phyloP scores from a whole-genome alignment of 92 coral and sea anemone genomes.

The Bergia puertoricense region DNA sequence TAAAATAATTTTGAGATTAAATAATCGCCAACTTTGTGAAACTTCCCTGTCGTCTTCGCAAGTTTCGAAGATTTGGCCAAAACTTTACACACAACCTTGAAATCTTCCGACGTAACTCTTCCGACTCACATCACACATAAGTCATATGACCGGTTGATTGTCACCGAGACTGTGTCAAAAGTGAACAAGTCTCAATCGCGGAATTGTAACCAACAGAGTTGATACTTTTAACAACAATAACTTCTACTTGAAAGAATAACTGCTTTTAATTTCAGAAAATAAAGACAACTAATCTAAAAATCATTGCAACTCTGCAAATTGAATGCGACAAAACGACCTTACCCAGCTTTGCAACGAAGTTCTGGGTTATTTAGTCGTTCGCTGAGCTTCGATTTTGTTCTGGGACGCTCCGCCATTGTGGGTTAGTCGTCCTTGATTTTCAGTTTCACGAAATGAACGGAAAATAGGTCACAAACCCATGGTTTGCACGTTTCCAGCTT shows the following conservation, averaged over 20 bases:
- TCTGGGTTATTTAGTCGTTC: slow-evolving; percentile 87
- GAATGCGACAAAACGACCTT: slow-evolving; percentile 4
- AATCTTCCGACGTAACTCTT: too few relatives aligned
- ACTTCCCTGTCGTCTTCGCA: background rate
- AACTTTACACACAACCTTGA: too few relatives aligned
- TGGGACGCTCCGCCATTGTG: slow-evolving; percentile 75
- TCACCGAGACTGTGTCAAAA: background rate
- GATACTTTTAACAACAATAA: background rate
- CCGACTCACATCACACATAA: background rate
- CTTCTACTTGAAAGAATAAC: background rate
- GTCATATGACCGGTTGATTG: background rate
- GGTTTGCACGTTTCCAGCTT: background rate
- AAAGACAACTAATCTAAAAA: too few relatives aligned
- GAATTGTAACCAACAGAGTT: background rate
- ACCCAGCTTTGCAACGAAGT: slow-evolving; percentile 91
- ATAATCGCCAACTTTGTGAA: too few relatives aligned
- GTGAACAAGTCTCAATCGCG: background rate
- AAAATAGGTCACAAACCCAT: background rate
- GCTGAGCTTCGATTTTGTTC: slow-evolving; percentile 68
- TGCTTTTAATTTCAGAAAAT: too few relatives aligned
- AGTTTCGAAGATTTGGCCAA: background rate
- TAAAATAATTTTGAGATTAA: too few relatives aligned
- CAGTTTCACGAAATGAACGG: background rate
- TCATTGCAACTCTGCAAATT: background rate
- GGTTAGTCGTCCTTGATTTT: background rate